These are phyloP conservation scores for Heliconius himera DNA, from an alignment of 1,140 invertebrate genomes.

Conservation along the genomic window DNA sequence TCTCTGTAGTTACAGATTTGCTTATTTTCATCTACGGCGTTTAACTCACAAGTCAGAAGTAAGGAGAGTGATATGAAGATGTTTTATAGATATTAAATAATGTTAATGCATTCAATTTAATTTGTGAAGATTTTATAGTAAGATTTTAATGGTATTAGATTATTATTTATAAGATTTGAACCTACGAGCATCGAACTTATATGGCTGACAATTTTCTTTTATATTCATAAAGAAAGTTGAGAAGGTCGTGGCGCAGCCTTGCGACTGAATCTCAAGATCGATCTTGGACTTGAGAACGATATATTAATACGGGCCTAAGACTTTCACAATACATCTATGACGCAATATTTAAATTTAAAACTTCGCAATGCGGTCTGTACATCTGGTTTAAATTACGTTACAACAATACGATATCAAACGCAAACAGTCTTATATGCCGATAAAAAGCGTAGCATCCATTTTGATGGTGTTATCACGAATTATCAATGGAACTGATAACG, in stretches of 20 bases:
- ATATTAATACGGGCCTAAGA: background rate
- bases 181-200: no score
- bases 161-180: no score
- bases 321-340: background rate
- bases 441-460: conserved; percentile 10
- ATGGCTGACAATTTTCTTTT: no score
- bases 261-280: no score
- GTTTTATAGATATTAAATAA: background rate
- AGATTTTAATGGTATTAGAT: no score
- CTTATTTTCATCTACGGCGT: background rate
- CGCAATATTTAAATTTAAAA: conserved; percentile 1
- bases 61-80: background rate
- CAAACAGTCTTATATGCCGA: background rate
- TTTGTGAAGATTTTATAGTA: background rate
- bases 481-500: background rate
- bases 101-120: no score
- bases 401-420: background rate
- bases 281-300: no score
- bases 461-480: conserved; percentile 6
- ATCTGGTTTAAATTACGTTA: conserved; percentile 13
- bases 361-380: conserved; percentile 18
- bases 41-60: background rate
- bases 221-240: no score
- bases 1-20: background rate
- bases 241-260: no score